phyloP scores from a whole-genome alignment of 2,797 vertebrate species.

The Paramormyrops hopkinsi region DNA sequence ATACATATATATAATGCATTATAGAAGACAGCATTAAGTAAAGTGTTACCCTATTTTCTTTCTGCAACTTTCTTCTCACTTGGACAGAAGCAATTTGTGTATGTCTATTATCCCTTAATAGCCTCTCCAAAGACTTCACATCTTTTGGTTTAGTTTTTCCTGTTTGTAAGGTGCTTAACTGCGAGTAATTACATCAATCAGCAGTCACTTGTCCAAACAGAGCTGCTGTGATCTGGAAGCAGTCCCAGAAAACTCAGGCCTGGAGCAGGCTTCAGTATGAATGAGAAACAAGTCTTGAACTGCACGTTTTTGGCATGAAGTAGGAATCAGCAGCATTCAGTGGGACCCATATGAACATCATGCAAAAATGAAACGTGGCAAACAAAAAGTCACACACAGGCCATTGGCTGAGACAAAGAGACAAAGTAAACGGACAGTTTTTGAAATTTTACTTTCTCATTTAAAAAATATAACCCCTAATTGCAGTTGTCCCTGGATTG shows the following conservation, averaged over 20 bases:
- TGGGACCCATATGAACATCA: neutral
- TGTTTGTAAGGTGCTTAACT: neutral
- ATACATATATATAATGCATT: too few species aligned
- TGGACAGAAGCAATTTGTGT: neutral
- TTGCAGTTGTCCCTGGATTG: too few species aligned
- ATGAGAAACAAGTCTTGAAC: neutral
- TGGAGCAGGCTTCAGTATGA: neutral
- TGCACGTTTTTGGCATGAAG: neutral
- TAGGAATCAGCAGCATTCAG: neutral
- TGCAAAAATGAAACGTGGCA: neutral
- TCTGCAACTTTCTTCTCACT: neutral
- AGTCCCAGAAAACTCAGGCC: neutral
- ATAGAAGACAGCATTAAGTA: too few species aligned
- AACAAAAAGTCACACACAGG: neutral
- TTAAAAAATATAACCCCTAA: too few species aligned
- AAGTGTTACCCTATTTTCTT: neutral
- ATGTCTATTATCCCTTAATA: neutral
- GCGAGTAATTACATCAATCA: neutral
- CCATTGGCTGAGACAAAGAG: neutral
- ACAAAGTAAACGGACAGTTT: neutral
- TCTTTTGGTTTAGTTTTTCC: neutral
- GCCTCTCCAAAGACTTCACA: neutral
- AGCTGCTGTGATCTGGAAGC: neutral
- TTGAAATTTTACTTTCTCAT: too few species aligned
- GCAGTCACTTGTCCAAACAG: neutral